Base-by-base conservation (phyloP, 1,140 invertebrate genomes). In the Frieseomelitta varia region DNA sequence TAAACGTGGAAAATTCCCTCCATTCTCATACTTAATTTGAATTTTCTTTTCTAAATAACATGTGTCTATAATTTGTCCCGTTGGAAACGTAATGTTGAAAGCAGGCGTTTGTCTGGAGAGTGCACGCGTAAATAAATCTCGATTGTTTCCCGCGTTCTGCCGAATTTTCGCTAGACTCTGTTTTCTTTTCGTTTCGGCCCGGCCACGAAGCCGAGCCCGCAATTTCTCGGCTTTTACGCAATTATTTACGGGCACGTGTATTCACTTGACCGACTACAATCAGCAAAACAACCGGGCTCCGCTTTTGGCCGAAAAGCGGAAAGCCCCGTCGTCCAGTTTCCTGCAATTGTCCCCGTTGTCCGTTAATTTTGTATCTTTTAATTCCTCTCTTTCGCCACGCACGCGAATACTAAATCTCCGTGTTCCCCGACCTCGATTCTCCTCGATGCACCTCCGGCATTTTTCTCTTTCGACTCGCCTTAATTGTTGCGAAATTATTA, bases 221-320 rank as follows among this genome's bases (percentile, higher is more conserved):
- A 84, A 84, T 79, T 84, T 83, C 79, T 84, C 30, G 56, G 75
- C 67, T 71, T 79, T 79, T 34, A 30, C 55, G 39, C 65, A 39
- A 76, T 84, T 84, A 84, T 84, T 84, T 84, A 84, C 81, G 55
- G 0, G 27, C 55, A 68, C 47, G 75, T 24, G 55, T 79, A 84
- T 84, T 83, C 75, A 84, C 81, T 71, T 84, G 55, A 30, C 65
- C 55, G 19, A 47, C 34, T 27, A 55, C 81, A 84, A 84, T 84
- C 81, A 79, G 56, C 75, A 63, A 61, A 71, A 79, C 81, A 84
- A 84, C 55, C 47, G 55, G 21, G 47, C 30, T 21, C 47, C 24
- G 12, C 47, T 51, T 19, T 63, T 75, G 39, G 39, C 15, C 24
- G 55, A 63, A 39, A 53, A 77, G 12, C 75, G 75, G 30, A 27